Conservation (phyloP, 1,140 invertebrate genomes). For the Cecropterus lyciades region DNA sequence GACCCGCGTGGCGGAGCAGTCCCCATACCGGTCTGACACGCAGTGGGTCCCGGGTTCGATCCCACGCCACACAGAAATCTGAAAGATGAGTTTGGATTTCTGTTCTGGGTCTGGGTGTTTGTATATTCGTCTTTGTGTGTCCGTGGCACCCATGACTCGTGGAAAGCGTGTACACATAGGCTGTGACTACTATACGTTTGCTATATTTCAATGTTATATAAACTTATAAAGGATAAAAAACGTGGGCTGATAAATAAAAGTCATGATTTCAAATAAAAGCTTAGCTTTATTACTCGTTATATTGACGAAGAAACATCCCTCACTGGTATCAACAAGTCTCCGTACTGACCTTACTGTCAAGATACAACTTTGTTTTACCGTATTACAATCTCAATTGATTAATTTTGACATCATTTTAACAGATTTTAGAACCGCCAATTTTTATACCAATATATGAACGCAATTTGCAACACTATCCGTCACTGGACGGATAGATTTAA, state of each 20-base stretch:
- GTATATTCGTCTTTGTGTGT: too few relatives aligned
- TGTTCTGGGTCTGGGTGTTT: too few relatives aligned
- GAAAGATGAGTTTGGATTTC: too few relatives aligned
- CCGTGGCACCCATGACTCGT: too few relatives aligned
- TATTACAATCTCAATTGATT: conserved; percentile 57
- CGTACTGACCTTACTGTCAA: conserved; percentile 67
- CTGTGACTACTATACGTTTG: too few relatives aligned
- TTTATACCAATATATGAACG: conserved; percentile 61
- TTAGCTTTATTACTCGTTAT: conserved; percentile 85
- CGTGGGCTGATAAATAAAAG: conserved; percentile 66
- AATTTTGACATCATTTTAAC: conserved; percentile 73
- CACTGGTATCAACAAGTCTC: conserved; percentile 80
- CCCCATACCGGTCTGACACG: too few relatives aligned
- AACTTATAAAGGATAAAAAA: not conserved
- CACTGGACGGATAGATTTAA: conserved; percentile 46
- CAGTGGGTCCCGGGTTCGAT: too few relatives aligned
- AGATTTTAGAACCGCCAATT: conserved; percentile 76
- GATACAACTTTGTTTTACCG: conserved; percentile 66
- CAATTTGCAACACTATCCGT: conserved; percentile 52
- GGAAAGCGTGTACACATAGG: too few relatives aligned
- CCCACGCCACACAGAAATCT: too few relatives aligned
- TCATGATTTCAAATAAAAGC: conserved; percentile 82
- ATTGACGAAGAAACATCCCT: conserved; percentile 85
- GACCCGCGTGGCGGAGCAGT: too few relatives aligned
- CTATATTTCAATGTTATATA: too few relatives aligned